Evolutionary conservation across 2,113 vertebrate species (phyloP).

Genomic region (Scartelaos histophorus): DNA sequence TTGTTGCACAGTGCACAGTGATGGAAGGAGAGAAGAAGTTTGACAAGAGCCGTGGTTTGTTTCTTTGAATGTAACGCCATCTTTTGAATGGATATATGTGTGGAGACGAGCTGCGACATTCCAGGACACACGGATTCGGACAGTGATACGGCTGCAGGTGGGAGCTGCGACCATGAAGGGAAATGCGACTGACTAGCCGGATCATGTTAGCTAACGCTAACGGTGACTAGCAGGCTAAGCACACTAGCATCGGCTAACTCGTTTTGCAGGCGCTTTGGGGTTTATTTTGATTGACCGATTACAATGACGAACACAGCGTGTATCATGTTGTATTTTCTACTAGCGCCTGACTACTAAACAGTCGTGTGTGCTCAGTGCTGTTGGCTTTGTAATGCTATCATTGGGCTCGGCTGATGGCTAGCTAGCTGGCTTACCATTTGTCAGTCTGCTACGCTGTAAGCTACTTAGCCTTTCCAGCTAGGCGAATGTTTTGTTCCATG

Average conservation of each 20-base stretch:
- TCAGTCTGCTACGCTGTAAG: conserved; percentile 38
- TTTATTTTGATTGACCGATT: conserved; percentile 21
- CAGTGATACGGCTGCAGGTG: conserved; percentile 34
- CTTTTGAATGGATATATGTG: conserved; percentile 30
- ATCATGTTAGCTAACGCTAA: conserved; percentile 49
- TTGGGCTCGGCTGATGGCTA: conserved; percentile 39
- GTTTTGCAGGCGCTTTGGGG: conserved; percentile 32
- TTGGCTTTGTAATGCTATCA: conserved; percentile 53
- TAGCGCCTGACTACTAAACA: conserved; percentile 25
- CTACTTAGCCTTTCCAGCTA: conserved; percentile 51
- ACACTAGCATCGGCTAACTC: conserved; percentile 42
- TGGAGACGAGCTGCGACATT: not conserved
- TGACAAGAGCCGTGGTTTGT: conserved; percentile 22
- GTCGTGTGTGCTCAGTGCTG: conserved; percentile 11
- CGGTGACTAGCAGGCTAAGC: conserved; percentile 49
- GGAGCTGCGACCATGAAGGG: conserved; percentile 41
- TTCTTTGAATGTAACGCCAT: conserved; percentile 18
- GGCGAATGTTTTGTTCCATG: conserved; percentile 65
- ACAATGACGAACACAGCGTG: conserved; percentile 9
- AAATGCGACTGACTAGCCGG: conserved; percentile 52
- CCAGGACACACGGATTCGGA: conserved; percentile 24
- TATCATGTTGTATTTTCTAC: not conserved
- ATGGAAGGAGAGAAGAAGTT: conserved; percentile 65
- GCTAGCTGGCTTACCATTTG: conserved; percentile 42
- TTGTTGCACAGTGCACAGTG: conserved; percentile 60